phyloP scores from a whole-genome alignment of 2,888 invertebrate species.

The Oscheius sp. region DNA sequence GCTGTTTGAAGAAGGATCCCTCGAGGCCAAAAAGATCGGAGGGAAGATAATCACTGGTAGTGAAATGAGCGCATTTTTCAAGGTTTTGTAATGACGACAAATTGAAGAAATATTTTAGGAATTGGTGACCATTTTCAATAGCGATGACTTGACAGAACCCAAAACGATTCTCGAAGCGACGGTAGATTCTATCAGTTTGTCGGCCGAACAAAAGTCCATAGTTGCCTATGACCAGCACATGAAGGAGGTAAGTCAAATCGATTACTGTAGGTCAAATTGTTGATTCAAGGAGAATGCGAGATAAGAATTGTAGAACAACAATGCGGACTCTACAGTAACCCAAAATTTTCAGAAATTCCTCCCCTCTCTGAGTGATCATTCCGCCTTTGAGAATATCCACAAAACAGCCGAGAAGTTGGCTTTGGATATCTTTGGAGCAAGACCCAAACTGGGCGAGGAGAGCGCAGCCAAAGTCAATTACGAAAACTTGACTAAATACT shows the following conservation, averaged over 20 bases:
- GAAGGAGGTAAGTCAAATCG: too few species aligned
- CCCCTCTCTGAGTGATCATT: too few species aligned
- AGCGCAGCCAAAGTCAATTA: neutral
- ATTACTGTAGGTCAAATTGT: too few species aligned
- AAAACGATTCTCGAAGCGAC: constrained; percentile 88
- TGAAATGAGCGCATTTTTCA: constrained; percentile 93
- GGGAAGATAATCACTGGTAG: constrained; percentile 88
- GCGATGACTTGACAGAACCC: constrained; percentile 94
- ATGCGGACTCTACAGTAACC: too few species aligned
- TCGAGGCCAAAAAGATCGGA: constrained; percentile 89
- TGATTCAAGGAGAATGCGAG: too few species aligned
- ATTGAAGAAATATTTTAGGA: constrained; percentile 73
- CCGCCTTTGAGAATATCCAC: too few species aligned
- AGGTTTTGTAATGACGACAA: constrained; percentile 71
- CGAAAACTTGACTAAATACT: neutral
- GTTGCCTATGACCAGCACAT: neutral
- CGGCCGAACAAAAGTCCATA: constrained; percentile 12
- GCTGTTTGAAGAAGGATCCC: constrained; percentile 85
- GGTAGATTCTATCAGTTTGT: neutral
- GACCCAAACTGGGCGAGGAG: constrained; percentile 2
- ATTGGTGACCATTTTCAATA: constrained; percentile 94
- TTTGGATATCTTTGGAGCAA: neutral
- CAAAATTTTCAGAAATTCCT: too few species aligned
- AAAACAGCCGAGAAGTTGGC: neutral
- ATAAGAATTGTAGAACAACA: too few species aligned